Conservation (phyloP, 2,888 invertebrate genomes). For the Lordiphosa andalusiaca region DNA sequence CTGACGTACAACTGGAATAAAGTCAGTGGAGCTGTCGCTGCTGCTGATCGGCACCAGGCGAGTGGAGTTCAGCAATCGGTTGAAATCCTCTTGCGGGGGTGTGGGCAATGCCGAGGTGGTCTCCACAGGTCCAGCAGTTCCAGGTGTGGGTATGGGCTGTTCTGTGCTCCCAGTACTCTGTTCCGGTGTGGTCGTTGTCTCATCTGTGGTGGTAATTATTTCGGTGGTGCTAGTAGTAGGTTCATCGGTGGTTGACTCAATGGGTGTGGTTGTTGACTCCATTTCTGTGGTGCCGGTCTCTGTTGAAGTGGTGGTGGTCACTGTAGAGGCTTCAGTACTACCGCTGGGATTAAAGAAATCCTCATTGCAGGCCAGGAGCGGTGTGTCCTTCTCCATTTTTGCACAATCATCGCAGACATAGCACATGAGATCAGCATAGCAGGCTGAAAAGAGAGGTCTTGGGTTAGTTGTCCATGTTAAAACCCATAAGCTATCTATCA, state of each 20-base stretch:
- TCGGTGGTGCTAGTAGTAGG: slow-evolving; percentile 13
- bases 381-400: slow-evolving; percentile 51
- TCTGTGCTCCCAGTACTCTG: slow-evolving; percentile 33
- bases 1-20: slow-evolving; percentile 51
- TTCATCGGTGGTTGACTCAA: slow-evolving; percentile 2
- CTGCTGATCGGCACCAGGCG: slow-evolving; percentile 17
- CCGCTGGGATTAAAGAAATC: slow-evolving; percentile 58
- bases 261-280: slow-evolving; percentile 1
- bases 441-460: slow-evolving; percentile 35
- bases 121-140: slow-evolving; percentile 47
- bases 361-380: slow-evolving; percentile 64
- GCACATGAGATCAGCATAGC: slow-evolving; percentile 66
- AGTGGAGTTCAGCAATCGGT: slow-evolving; percentile 16
- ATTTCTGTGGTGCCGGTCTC: slow-evolving; percentile 7
- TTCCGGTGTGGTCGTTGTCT: slow-evolving; percentile 19
- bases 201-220: slow-evolving; percentile 6
- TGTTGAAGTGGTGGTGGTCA: slow-evolving; percentile 46
- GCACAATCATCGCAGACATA: slow-evolving; percentile 77
- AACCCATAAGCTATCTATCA: slow-evolving; percentile 18
- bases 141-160: slow-evolving; percentile 48
- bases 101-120: slow-evolving; percentile 63
- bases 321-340: slow-evolving; percentile 56
- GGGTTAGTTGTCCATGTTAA: background rate
- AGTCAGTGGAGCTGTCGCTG: slow-evolving; percentile 7
- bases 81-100: slow-evolving; percentile 46